Evolutionary conservation across 2,888 invertebrate genomes (phyloP).

Genomic region (Argyra leucocephala): DNA sequence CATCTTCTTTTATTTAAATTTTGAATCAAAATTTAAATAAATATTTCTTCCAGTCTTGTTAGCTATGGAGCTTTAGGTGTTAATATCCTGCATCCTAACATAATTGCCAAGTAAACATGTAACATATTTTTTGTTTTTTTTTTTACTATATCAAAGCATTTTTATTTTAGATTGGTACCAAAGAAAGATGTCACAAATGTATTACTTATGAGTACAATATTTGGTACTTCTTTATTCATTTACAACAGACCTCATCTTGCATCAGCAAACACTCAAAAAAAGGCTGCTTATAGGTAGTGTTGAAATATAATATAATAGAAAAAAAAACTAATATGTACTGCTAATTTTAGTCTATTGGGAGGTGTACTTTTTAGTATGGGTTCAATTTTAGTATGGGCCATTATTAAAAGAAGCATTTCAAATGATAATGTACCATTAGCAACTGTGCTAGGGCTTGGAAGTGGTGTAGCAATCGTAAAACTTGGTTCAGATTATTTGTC

Average conservation of each 20-base stretch:
- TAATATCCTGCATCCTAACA: conserved; percentile 74
- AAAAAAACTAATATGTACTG: conserved; percentile 21
- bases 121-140: conserved; percentile 15
- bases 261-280: conserved; percentile 51
- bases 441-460: conserved; percentile 36
- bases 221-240: conserved; percentile 75
- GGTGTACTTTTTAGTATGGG: conserved; percentile 80
- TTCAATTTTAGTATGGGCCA: conserved; percentile 80
- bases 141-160: conserved; percentile 9
- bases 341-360: conserved; percentile 49
- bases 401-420: conserved; percentile 62
- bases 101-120: conserved; percentile 56
- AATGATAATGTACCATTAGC: conserved; percentile 30
- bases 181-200: conserved; percentile 70
- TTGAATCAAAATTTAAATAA: too few species aligned
- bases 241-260: conserved; percentile 70
- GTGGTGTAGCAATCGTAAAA: conserved; percentile 38
- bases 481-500: conserved; percentile 39
- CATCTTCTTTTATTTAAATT: too few species aligned
- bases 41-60: conserved; percentile 13
- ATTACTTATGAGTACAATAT: conserved; percentile 66
- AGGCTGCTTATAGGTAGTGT: conserved; percentile 60
- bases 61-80: conserved; percentile 71
- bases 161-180: conserved; percentile 53
- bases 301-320: too few species aligned